phyloP scores from a whole-genome alignment of 2,113 vertebrate genomes.

The Brevimyrus niger region DNA sequence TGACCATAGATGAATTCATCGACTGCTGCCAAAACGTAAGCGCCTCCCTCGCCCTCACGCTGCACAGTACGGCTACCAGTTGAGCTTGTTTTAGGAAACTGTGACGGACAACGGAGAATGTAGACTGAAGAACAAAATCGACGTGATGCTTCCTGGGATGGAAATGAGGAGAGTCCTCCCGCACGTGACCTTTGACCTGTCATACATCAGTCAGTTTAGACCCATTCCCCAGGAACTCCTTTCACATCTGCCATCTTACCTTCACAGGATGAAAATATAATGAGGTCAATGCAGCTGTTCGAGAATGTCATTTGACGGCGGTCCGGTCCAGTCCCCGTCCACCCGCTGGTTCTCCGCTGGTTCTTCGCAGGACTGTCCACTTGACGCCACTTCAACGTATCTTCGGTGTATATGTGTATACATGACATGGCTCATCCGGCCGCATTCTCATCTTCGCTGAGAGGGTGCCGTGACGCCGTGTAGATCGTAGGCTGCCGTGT shows the following conservation, averaged over 20 bases:
- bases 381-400: not conserved
- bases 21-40: slow-evolving; percentile 92
- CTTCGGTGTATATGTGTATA: not conserved
- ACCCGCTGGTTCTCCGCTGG: not conserved
- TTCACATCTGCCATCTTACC: not conserved
- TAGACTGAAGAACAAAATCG: not conserved
- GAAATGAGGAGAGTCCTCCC: not conserved
- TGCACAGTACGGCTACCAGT: not conserved
- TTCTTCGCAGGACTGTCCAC: not conserved
- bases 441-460: not conserved
- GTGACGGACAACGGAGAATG: not conserved
- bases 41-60: too few relatives aligned
- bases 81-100: not conserved
- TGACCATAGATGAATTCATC: slow-evolving; percentile 95
- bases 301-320: slow-evolving; percentile 86
- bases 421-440: not conserved
- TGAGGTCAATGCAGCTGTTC: slow-evolving; percentile 92
- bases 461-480: not conserved
- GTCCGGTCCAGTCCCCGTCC: not conserved
- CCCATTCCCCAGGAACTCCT: not conserved
- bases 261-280: slow-evolving; percentile 90
- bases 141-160: not conserved
- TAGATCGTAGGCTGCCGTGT: too few relatives aligned
- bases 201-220: not conserved
- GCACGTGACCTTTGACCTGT: not conserved